Evolutionary conservation across 1,140 invertebrate species (phyloP), one percentile per base, ranked within the genome.

Genomic region (Bombyx mori): DNA sequence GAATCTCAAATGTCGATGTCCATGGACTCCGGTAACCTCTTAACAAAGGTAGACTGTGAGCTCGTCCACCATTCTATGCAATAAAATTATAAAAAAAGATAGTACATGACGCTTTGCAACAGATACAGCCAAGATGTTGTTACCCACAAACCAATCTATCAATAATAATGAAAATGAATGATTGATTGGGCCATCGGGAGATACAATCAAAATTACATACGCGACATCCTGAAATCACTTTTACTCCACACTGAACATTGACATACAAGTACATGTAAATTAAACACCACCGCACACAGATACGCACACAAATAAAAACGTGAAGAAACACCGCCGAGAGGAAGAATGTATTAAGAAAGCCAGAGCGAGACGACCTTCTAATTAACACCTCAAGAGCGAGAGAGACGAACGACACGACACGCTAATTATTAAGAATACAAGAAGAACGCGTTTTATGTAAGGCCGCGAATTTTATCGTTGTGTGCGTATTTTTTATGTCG

Each of bases 331-430:
- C 82, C 79, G 77, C 75, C 63, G 77, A 87, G 82, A 87, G 82
- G 83, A 87, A 87, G 83, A 87, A 87, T 87, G 84, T 87, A 87
- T 87, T 87, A 87, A 87, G 84, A 87, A 87, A 87, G 82, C 78
- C 77, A 35, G 84, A 87, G 54, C 63, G 79, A 63, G 82, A 87
- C 72, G 54, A 67, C 54, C 63, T 73, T 73, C 74, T 87, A 85
- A 87, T 87, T 87, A 87, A 78, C 78, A 75, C 77, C 60, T 26
- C 58, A 42, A 1, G 80, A 22, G 64, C 22, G 72, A 87, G 54
- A 55, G 73, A 58, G 79, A 85, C 58, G 47, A 65, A 22, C 42
- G 51, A 77, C 26, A 68, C 80, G 80, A 82, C 82, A 85, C 82
- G 84, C 84, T 87, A 87, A 87, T 87, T 82, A 87, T 87, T 82